A percentile compares a stretch with the other conserved stretches of the same genome.
Evolutionary conservation across 92 coral and sea anemone species (phyloP).

Genomic region (Porites cylindrica): DNA sequence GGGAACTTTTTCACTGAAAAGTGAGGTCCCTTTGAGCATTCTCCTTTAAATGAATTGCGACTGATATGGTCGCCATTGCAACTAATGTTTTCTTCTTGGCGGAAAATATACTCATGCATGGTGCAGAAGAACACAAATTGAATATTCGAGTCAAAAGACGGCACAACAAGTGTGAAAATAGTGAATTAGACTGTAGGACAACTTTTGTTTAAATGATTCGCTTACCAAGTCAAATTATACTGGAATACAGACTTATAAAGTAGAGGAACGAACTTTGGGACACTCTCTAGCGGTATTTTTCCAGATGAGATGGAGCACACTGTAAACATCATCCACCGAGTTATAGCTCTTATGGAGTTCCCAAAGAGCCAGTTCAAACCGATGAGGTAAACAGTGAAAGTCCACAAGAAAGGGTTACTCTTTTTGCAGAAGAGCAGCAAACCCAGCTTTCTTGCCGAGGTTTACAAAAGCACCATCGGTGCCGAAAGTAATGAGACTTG

Average conservation of each 20-base stretch:
- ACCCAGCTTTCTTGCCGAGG: slow-evolving; percentile 51
- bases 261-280: slow-evolving; percentile 5
- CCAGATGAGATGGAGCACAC: slow-evolving; percentile 50
- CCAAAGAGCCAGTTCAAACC: slow-evolving; percentile 45
- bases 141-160: no score
- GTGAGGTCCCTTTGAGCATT: no score
- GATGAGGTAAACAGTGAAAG: slow-evolving; percentile 48
- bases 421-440: slow-evolving; percentile 30
- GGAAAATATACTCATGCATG: no score
- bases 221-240: not conserved
- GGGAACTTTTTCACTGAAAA: no score
- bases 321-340: slow-evolving; percentile 27
- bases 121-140: no score
- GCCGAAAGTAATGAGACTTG: slow-evolving; percentile 40
- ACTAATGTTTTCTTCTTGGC: no score
- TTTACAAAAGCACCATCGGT: slow-evolving; percentile 50
- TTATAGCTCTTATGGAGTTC: slow-evolving; percentile 50
- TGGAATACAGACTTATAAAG: no score
- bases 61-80: no score
- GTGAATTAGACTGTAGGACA: no score
- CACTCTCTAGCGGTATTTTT: slow-evolving; percentile 40
- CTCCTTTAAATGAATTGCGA: no score
- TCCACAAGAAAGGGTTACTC: slow-evolving; percentile 21
- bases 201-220: not conserved
- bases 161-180: no score